Evolutionary conservation across 1,140 invertebrate genomes (phyloP).

Genomic region (Drosophila punjabiensis): DNA sequence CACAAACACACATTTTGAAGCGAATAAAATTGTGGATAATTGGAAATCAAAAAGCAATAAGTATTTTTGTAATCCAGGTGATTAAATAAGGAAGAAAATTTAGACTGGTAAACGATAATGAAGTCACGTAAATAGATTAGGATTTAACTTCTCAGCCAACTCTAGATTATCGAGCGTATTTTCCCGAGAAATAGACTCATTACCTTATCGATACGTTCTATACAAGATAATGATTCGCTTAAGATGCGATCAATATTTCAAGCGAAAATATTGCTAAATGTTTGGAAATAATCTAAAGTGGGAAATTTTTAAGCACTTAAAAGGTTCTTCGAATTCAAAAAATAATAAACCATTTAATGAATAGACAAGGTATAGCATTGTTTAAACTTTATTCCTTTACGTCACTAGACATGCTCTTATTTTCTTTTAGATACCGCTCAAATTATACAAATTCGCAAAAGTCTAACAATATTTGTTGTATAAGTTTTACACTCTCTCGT

Average conservation of each 20-base stretch:
- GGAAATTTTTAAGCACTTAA: neutral
- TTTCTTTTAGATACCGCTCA: conserved; percentile 21
- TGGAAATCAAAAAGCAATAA: conserved; percentile 53
- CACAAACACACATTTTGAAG: conserved; percentile 71
- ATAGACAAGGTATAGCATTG: conserved; percentile 15
- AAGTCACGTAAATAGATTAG: neutral
- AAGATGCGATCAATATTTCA: too few relatives aligned
- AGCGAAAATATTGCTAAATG: too few relatives aligned
- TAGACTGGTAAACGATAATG: neutral
- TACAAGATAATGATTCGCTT: too few relatives aligned
- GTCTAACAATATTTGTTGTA: conserved; percentile 43
- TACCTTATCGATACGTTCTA: too few relatives aligned
- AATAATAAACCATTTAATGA: neutral
- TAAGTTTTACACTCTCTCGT: conserved; percentile 11
- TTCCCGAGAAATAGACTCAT: too few relatives aligned
- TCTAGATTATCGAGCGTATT: neutral
- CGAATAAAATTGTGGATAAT: conserved; percentile 83
- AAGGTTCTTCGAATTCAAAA: neutral
- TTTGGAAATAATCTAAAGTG: neutral
- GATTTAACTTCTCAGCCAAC: neutral
- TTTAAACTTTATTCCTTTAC: conserved; percentile 42
- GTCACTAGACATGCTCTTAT: conserved; percentile 5
- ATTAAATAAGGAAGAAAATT: too few relatives aligned
- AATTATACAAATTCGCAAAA: conserved; percentile 51
- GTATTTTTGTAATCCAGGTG: neutral